Conservation (phyloP, 1,140 invertebrate genomes). For the Nixonia krombeini region DNA sequence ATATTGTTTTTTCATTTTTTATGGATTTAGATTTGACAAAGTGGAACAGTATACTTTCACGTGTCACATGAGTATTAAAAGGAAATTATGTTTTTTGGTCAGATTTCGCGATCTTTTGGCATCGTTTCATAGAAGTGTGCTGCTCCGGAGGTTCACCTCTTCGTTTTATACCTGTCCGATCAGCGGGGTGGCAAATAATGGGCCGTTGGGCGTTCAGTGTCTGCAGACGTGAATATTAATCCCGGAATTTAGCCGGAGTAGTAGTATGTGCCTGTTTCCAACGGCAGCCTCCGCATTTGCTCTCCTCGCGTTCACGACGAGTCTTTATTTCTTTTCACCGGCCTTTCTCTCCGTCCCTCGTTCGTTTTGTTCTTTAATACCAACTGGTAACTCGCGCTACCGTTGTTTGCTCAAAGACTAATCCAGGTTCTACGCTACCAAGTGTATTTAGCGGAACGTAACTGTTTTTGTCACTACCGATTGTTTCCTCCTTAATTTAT, state of each 20-base stretch:
- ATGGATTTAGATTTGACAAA: too few species aligned
- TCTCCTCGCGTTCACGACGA: neutral
- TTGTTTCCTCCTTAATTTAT: too few species aligned
- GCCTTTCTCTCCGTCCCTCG: neutral
- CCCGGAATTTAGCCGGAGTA: slow-evolving; percentile 51
- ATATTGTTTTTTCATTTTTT: too few species aligned
- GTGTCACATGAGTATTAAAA: too few species aligned
- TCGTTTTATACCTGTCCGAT: neutral
- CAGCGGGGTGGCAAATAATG: slow-evolving; percentile 4
- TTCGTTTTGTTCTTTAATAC: neutral
- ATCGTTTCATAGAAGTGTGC: too few species aligned
- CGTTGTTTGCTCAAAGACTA: neutral
- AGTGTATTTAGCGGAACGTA: too few species aligned
- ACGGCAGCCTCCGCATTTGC: slow-evolving; percentile 7
- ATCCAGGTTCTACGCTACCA: neutral
- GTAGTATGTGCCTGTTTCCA: slow-evolving; percentile 28
- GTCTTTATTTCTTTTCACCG: neutral
- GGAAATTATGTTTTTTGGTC: too few species aligned
- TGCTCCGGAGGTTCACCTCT: slow-evolving; percentile 2
- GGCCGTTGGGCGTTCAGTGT: neutral
- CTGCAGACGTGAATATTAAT: slow-evolving; percentile 38
- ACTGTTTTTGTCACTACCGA: too few species aligned
- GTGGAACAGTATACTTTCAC: too few species aligned
- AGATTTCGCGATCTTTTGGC: too few species aligned
- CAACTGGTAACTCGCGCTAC: neutral